A percentile compares a stretch with the other conserved stretches of the same genome.
phyloP scores from a whole-genome alignment of 92 coral and sea anemone species.

The Metridium senile region DNA sequence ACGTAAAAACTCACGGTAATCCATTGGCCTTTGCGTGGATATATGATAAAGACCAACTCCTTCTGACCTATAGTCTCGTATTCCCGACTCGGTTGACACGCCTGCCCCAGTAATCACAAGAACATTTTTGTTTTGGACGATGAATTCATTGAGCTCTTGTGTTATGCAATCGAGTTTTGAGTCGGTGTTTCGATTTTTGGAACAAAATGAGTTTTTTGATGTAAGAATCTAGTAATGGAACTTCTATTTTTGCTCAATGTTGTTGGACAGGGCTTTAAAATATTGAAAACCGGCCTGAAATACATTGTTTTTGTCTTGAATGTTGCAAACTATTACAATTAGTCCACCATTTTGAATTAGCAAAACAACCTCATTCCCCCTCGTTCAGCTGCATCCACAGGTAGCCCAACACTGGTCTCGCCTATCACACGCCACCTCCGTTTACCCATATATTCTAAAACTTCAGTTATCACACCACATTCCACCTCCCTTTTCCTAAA shows the following conservation, averaged over 20 bases:
- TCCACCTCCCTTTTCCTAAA: too few species aligned
- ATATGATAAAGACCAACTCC: constrained; percentile 89
- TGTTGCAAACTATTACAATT: background rate
- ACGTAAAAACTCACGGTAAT: constrained; percentile 78
- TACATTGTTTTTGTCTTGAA: background rate
- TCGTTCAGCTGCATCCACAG: background rate
- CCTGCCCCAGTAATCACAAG: constrained; percentile 98
- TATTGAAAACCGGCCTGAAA: background rate
- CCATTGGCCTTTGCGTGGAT: constrained; percentile 78
- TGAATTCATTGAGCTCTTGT: constrained; percentile 58
- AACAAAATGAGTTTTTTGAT: constrained; percentile 41
- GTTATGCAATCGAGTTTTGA: constrained; percentile 57
- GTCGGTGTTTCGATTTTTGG: constrained; percentile 60
- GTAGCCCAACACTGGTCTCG: background rate
- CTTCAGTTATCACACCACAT: too few species aligned
- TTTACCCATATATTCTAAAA: too few species aligned
- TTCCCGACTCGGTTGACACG: constrained; percentile 95
- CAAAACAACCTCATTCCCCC: background rate
- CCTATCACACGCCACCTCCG: too few species aligned
- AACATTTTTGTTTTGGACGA: constrained; percentile 52
- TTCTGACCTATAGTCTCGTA: constrained; percentile 93
- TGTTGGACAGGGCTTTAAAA: background rate
- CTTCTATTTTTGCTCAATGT: background rate
- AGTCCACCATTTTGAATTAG: background rate
- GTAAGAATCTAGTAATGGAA: constrained; percentile 1